Percentiles rank a stretch among this genome's conserved stretches.
Evolutionary conservation across 2,797 vertebrate genomes (phyloP).

Genomic region (Lagorchestes hirsutus): DNA sequence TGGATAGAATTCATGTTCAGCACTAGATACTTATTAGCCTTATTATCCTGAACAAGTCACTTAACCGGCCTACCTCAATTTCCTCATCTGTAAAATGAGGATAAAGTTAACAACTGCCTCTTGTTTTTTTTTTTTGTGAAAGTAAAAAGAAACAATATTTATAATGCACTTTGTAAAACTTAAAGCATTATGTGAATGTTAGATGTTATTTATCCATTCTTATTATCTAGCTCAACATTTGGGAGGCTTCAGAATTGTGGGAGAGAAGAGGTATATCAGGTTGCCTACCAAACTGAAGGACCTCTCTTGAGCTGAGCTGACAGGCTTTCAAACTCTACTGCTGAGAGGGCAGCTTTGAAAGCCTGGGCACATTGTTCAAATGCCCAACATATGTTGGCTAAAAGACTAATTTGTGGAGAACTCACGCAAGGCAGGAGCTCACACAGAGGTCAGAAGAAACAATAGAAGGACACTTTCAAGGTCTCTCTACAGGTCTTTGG

Average conservation of each 20-base stretch:
- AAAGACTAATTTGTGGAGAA: neutral
- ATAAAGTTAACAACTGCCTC: neutral
- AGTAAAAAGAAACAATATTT: too few relatives aligned
- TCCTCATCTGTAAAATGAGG: neutral
- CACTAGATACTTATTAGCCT: neutral
- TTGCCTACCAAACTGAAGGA: neutral
- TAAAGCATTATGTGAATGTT: neutral
- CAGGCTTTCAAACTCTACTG: neutral
- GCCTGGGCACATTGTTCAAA: neutral
- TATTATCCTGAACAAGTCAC: neutral
- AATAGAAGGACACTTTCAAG: too few relatives aligned
- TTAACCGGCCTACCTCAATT: neutral
- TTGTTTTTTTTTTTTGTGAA: too few relatives aligned
- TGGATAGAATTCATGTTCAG: neutral
- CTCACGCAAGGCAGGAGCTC: neutral
- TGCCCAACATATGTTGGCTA: neutral
- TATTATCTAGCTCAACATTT: neutral
- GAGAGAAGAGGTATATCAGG: neutral
- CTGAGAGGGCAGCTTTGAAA: neutral
- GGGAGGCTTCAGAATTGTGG: neutral
- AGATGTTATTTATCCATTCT: neutral
- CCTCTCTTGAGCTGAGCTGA: neutral
- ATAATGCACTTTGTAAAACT: too few relatives aligned
- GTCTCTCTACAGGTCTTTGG: too few relatives aligned
- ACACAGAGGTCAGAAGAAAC: neutral